These are phyloP conservation scores for Drosophila greeni DNA, from an alignment of 2,888 invertebrate species.

Conservation along the genomic window DNA sequence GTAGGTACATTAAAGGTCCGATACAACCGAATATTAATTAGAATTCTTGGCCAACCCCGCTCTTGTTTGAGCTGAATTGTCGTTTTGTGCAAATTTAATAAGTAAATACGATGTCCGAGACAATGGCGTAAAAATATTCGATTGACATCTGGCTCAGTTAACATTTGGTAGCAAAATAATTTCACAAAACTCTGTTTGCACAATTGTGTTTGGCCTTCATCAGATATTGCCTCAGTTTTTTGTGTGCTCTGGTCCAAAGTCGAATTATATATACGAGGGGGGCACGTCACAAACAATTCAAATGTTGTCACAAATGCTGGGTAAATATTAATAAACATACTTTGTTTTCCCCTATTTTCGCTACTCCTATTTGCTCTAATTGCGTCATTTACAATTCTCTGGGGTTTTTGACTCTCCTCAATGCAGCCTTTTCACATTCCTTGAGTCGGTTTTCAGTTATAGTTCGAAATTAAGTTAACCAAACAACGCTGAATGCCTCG, in stretches of 20 bases:
- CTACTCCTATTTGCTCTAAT: slow-evolving; percentile 29
- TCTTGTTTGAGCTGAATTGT: background rate
- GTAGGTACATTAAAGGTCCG: background rate
- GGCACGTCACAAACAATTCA: slow-evolving; percentile 40
- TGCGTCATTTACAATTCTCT: slow-evolving; percentile 44
- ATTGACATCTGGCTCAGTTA: slow-evolving; percentile 38
- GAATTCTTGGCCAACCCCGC: slow-evolving; percentile 42
- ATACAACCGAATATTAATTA: slow-evolving; percentile 56
- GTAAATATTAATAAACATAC: slow-evolving; percentile 30
- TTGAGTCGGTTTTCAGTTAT: slow-evolving; percentile 16
- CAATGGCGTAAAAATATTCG: slow-evolving; percentile 22
- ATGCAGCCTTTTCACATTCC: slow-evolving; percentile 16
- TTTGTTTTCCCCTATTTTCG: slow-evolving; percentile 16
- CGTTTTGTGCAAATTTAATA: slow-evolving; percentile 13
- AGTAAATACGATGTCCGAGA: slow-evolving; percentile 18
- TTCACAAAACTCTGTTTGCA: slow-evolving; percentile 52
- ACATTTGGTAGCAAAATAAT: slow-evolving; percentile 45
- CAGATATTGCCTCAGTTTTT: slow-evolving; percentile 11
- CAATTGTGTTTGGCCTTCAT: slow-evolving; percentile 57
- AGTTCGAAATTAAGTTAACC: slow-evolving; percentile 41
- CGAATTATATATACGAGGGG: slow-evolving; percentile 18
- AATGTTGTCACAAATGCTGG: slow-evolving; percentile 40
- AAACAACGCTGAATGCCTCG: slow-evolving; percentile 29
- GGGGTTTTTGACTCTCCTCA: slow-evolving; percentile 5
- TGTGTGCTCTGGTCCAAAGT: slow-evolving; percentile 26